Conservation (phyloP, 2,888 invertebrate genomes). For the Amiota mariae region DNA sequence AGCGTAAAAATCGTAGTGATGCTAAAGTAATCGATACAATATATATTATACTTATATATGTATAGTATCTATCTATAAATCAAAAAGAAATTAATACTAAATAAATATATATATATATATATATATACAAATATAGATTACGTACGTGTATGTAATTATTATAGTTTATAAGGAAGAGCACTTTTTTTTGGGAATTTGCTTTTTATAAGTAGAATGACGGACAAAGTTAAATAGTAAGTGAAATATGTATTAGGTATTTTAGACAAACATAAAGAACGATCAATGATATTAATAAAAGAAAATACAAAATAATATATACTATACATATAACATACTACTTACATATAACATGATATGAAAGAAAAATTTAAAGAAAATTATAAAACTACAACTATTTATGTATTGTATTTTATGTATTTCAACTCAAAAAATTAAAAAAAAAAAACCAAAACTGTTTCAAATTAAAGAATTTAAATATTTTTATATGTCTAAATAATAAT, state of each 20-base stretch:
- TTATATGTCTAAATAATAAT: slow-evolving; percentile 48
- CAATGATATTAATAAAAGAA: neutral
- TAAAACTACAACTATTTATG: neutral
- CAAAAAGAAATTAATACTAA: slow-evolving; percentile 42
- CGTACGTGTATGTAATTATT: neutral
- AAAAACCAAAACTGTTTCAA: slow-evolving; percentile 46
- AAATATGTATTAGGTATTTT: neutral
- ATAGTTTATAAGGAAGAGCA: slow-evolving; percentile 40
- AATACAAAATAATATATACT: neutral
- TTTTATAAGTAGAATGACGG: slow-evolving; percentile 48
- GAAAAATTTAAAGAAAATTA: slow-evolving; percentile 25
- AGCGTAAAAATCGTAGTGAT: slow-evolving; percentile 46
- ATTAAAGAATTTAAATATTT: slow-evolving; percentile 62
- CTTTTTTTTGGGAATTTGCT: slow-evolving; percentile 59
- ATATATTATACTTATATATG: slow-evolving; percentile 33
- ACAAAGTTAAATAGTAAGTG: neutral
- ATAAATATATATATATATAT: slow-evolving; percentile 1
- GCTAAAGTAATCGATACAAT: slow-evolving; percentile 58
- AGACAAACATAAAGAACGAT: neutral
- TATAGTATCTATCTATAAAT: slow-evolving; percentile 29
- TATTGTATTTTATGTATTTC: slow-evolving; percentile 24
- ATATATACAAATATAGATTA: neutral
- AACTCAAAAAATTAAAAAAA: slow-evolving; percentile 41
- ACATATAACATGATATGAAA: neutral
- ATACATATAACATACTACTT: slow-evolving; percentile 1